Conservation (phyloP, 2,888 invertebrate genomes). For the Cephus pulcher region DNA sequence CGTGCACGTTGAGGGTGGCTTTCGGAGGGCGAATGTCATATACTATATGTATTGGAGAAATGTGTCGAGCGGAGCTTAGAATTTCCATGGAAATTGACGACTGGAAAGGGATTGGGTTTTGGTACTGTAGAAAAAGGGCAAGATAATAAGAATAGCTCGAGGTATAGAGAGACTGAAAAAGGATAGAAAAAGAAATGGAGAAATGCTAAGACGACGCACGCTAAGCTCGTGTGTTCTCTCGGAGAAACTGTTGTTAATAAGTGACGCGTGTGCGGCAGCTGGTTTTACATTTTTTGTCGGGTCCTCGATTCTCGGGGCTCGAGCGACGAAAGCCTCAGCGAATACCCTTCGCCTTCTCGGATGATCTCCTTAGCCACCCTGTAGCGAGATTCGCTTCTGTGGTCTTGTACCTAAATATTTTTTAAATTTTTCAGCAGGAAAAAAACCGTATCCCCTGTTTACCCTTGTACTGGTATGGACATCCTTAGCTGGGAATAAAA, state of each 20-base stretch:
- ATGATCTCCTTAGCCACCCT: background rate
- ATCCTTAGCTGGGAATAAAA: background rate
- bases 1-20: background rate
- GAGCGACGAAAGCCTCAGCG: constrained; percentile 1
- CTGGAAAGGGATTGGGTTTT: background rate
- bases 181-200: constrained; percentile 35
- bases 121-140: background rate
- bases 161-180: constrained; percentile 16
- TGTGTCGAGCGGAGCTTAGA: background rate
- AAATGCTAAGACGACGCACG: constrained; percentile 22
- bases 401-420: constrained; percentile 19
- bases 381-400: constrained; percentile 21
- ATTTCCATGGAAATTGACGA: background rate
- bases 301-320: constrained; percentile 27
- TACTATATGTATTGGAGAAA: background rate
- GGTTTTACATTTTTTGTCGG: constrained; percentile 53
- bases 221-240: constrained; percentile 31
- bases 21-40: background rate
- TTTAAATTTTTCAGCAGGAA: constrained; percentile 21
- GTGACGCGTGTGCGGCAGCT: constrained; percentile 64
- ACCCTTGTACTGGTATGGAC: background rate
- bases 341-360: constrained; percentile 7
- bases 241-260: constrained; percentile 57
- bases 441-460: background rate
- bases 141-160: constrained; percentile 12